phyloP scores from a whole-genome alignment of 2,113 vertebrate genomes.

The Numenius arquata region DNA sequence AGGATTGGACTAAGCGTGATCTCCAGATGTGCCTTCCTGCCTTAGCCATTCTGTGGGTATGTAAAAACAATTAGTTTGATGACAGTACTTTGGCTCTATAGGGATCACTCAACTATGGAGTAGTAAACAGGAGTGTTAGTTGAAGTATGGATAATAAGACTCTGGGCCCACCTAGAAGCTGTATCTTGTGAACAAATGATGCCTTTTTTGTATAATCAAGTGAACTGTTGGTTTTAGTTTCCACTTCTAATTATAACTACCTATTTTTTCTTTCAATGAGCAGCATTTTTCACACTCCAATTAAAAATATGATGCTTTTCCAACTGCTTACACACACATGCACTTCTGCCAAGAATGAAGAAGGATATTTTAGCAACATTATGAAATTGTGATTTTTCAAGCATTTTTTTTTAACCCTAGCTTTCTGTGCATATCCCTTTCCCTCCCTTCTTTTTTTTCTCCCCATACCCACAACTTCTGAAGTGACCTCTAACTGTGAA shows the following conservation, averaged over 20 bases:
- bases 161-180: neutral
- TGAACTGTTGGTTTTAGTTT: slow-evolving; percentile 13
- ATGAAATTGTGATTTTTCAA: neutral
- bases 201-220: neutral
- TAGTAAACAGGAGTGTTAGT: neutral
- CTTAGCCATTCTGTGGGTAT: neutral
- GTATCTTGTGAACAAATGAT: neutral
- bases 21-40: neutral
- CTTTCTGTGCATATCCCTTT: neutral
- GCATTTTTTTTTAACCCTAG: neutral
- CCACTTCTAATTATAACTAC: neutral
- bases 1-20: neutral
- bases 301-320: neutral
- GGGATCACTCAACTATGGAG: neutral
- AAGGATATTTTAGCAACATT: neutral
- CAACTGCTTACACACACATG: neutral
- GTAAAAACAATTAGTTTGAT: neutral
- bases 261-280: neutral
- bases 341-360: neutral
- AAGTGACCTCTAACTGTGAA: neutral
- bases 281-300: neutral
- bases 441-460: neutral
- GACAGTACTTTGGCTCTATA: neutral
- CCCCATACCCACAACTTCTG: neutral
- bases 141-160: neutral